Evolutionary conservation across 2,888 invertebrate species (phyloP).

Genomic region (Ophion obscuratus): DNA sequence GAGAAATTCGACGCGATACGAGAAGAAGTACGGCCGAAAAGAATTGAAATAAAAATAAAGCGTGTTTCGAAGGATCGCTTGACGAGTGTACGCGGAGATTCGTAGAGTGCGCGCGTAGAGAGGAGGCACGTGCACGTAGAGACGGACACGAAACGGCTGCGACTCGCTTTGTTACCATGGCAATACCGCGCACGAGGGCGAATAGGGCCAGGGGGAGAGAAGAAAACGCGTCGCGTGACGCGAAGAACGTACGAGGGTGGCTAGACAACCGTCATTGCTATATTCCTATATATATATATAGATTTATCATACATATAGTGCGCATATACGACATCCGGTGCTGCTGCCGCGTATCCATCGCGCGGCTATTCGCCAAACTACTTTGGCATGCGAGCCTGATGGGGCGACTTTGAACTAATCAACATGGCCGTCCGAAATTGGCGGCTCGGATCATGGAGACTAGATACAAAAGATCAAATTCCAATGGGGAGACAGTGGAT

Average conservation of each 20-base stretch:
- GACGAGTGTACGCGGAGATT: neutral
- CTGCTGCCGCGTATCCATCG: neutral
- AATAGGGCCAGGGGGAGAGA: conserved; percentile 25
- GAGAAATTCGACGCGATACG: neutral
- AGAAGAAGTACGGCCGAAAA: neutral
- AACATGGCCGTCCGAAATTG: conserved; percentile 19
- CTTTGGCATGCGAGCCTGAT: neutral
- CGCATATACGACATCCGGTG: neutral
- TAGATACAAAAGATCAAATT: too few relatives aligned
- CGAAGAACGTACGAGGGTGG: conserved; percentile 43
- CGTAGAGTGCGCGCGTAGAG: neutral
- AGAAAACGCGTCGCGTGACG: conserved; percentile 48
- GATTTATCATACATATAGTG: neutral
- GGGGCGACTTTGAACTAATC: conserved; percentile 7
- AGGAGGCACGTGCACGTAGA: conserved; percentile 19
- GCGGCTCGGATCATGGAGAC: neutral
- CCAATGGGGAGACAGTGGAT: too few relatives aligned
- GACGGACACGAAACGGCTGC: conserved; percentile 26
- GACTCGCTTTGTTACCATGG: conserved; percentile 57
- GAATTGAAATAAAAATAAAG: neutral
- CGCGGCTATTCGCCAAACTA: neutral
- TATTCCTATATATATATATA: conserved; percentile 24
- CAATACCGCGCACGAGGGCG: conserved; percentile 47
- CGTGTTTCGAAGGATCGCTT: neutral
- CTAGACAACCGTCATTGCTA: conserved; percentile 26